Base-by-base conservation (phyloP, 2,888 invertebrate genomes). In the Lissonota sp. region DNA sequence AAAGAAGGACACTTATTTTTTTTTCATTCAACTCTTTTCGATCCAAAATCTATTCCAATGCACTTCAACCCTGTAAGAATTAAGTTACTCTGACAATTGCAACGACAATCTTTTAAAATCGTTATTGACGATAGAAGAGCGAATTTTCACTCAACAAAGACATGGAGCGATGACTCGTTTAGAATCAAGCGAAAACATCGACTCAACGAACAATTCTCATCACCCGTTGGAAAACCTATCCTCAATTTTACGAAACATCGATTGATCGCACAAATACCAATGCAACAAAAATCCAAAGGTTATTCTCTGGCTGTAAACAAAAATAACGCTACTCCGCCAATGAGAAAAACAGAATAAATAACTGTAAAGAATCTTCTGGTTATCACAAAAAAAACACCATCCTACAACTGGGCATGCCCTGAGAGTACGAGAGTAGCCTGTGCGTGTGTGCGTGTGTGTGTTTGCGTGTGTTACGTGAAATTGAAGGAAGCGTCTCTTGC, bases 351-450 rank as follows among this genome's bases (percentile, higher is more conserved):
- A 10, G 6, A 78, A 53, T 49, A 46, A 73, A 53, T 73, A 73
- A 49, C 53, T 39, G 75, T 57, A 37, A 53, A 51, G 44, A 70
- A 67, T 75, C 64, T 77, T 73, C 69, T 73, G 80, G 77, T 70
- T 73, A 77, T 69, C 69, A 67, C 67, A 26, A 84, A 83, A 71
- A 83, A 88, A 86, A 89, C 87, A 91, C 89, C 88, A 91, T 92
- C 92, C 92, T 92, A 91, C 92, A 92, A 92, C 92, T 88, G 91
- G 92, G 91, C 92, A 92, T 91, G 92, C 91, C 91, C 91, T 90
- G 91, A 91, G 91, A 91, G 91, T 91, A 92, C 92, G 91, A 92
- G 92, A 91, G 92, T 90, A 90, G 88, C 83, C 83, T 89, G 90
- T 84, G 88, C 88, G 86, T 84, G 84, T 86, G 85, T 79, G 76